Base-by-base conservation (phyloP, 2,888 invertebrate species). In the Portevinia maculata region DNA sequence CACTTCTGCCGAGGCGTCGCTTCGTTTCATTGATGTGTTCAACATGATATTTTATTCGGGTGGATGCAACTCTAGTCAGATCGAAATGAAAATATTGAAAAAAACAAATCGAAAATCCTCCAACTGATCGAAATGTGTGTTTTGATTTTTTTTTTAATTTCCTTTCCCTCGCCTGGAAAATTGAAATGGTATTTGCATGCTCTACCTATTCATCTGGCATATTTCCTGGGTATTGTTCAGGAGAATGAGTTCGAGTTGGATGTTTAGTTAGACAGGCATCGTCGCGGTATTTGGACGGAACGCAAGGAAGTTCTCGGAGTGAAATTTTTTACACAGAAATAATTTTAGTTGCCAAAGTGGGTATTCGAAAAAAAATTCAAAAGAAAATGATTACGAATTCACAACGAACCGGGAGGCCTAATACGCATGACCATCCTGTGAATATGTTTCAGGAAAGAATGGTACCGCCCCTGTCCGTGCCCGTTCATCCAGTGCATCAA, bases 371-470 rank as follows among this genome's bases (percentile, higher is more conserved):
- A n/a, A 62, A 48, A 9, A 28, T 8, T 34, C 24, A 19, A 50
- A 53, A 7, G 8, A 69, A 52, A 52, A 83, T 83, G 83, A 50
- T 32, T 41, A 48, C 37, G 1, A 48, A 83, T 32, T 8, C 60
- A 9, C 76, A 71, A 19, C 65, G 76, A 4, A n/a, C n/a, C 3
- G 39, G 11, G 15, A 52, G 81, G 32, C 24, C 79, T 4, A 34
- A 59, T 1, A 24, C 71, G 24, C 71, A 53, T 19, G 55, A 74
- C 7, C 73, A 74, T 21, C 64, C 59, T 19, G 65, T 83, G 11
- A 83, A 78, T 34, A 78, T 83, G 41, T 83, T 24, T 15, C 67
- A 76, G n/a, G 83, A 83, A 9, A 44, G 83, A 30, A 55, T 71
- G 0, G 37, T 78, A 41, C 83, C 70, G 7, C 48, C 70, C 17